Base-by-base conservation (phyloP, 1,140 invertebrate species). In the Chionoecetes opilio region DNA sequence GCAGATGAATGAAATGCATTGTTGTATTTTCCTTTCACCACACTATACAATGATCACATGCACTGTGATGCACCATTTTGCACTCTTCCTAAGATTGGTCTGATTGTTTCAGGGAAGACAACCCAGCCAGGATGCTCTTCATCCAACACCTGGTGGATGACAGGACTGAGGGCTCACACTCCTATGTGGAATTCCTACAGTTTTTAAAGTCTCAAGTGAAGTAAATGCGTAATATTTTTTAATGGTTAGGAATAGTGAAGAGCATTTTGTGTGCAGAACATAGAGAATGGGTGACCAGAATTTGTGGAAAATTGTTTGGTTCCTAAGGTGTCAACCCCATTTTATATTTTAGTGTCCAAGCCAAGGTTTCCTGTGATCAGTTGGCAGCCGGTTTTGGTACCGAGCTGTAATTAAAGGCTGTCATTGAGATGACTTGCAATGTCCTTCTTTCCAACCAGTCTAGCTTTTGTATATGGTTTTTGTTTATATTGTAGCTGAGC, bases 121-220 rank as follows among this genome's bases (percentile, higher is more conserved):
- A 99, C 96, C 98, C 98, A 94, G 97, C 98, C 87, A 98, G 98
- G 96, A 97, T 98, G 82, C 97, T 98, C 94, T 99, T 99, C 97
- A 98, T 99, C 34, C 98, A 99, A 96, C 98, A 98, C 96, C 97
- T 99, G 96, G 98, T 99, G 35, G 99, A 99, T 97, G 99, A 99
- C 97, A 97, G 99, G 96, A 98, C 98, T 96, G 99, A 99, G 97
- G 98, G 98, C 95, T 98, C 99, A 87, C 98, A 99, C 97, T 99
- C 99, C 96, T 99, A 99, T 97, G 99, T 99, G 97, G 99, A 99
- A 98, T 99, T 99, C 97, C 97, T 99, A 97, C 99, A 99, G 97
- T 99, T 99, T 97, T 97, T 99, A 94, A 99, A 99, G 97, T 98
- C 98, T 96, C 98, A 99, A 97, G 98, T 99, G 96, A 99, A 99